Conservation (phyloP, 2,888 invertebrate genomes). For the Rhagonycha fulva region DNA sequence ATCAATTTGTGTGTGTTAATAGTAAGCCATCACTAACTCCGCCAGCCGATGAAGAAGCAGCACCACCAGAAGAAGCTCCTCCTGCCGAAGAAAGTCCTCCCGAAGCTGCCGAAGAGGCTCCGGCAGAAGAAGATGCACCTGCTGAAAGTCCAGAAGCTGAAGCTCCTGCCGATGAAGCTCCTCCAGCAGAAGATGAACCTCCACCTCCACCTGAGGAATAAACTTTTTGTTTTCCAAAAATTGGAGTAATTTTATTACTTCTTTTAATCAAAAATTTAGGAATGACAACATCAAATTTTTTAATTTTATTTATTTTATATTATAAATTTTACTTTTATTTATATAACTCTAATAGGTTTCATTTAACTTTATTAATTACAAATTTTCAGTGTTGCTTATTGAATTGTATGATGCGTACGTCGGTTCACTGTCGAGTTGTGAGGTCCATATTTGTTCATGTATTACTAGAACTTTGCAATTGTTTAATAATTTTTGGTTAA, state of each 20-base stretch:
- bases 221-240: not conserved
- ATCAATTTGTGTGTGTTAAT: not conserved
- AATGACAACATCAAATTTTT: too few species aligned
- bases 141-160: not conserved
- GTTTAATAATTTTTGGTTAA: not conserved
- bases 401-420: too few species aligned
- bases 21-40: not conserved
- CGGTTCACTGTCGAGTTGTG: too few species aligned
- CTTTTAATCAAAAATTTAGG: too few species aligned
- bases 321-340: too few species aligned
- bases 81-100: not conserved
- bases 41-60: not conserved
- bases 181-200: not conserved
- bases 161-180: not conserved
- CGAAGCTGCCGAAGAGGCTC: constrained; percentile 11
- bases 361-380: too few species aligned
- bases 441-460: too few species aligned
- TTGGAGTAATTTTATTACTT: too few species aligned
- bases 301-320: too few species aligned
- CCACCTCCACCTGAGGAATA: not conserved
- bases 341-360: too few species aligned
- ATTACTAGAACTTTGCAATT: too few species aligned
- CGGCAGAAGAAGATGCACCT: constrained; percentile 9
- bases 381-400: too few species aligned
- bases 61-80: not conserved